Percentiles rank a stretch among this genome's conserved stretches.
Conservation (phyloP, 1,140 invertebrate species). For the Holotrichia oblita region DNA sequence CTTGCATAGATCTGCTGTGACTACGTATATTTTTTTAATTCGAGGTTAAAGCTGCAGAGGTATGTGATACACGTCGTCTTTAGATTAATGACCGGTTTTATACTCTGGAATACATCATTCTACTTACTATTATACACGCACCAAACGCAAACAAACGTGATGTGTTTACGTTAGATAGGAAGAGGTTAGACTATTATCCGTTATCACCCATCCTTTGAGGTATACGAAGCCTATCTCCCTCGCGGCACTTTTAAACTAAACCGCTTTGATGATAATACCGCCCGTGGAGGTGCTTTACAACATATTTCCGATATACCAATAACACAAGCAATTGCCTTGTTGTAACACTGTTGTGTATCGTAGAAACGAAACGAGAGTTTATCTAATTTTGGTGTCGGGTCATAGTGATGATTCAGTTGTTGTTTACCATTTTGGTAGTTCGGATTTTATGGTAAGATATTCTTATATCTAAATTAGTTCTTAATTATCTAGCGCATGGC, state of each 20-base stretch:
- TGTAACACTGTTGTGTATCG: constrained; percentile 25
- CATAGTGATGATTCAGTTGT: constrained; percentile 14
- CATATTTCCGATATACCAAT: constrained; percentile 39
- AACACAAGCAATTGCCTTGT: constrained; percentile 33
- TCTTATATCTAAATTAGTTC: constrained; percentile 27
- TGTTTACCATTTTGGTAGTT: constrained; percentile 21
- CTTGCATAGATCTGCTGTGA: too few species aligned
- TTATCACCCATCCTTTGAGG: constrained; percentile 38
- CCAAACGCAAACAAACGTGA: neutral
- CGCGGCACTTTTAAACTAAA: constrained; percentile 34
- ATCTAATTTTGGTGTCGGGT: constrained; percentile 34
- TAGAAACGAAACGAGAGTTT: constrained; percentile 25
- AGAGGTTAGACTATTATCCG: constrained; percentile 33
- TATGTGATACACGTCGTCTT: constrained; percentile 5
- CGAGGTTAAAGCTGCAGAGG: too few species aligned
- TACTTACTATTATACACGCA: constrained; percentile 2
- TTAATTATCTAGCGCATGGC: neutral
- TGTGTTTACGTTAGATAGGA: constrained; percentile 28
- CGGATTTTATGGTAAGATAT: constrained; percentile 18
- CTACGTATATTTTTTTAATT: too few species aligned
- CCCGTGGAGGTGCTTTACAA: constrained; percentile 38
- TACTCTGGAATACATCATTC: constrained; percentile 25
- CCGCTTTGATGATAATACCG: constrained; percentile 38
- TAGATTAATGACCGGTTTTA: constrained; percentile 25
- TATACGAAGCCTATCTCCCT: constrained; percentile 1